Conservation (phyloP, 1,140 invertebrate genomes). For the Apis laboriosa region DNA sequence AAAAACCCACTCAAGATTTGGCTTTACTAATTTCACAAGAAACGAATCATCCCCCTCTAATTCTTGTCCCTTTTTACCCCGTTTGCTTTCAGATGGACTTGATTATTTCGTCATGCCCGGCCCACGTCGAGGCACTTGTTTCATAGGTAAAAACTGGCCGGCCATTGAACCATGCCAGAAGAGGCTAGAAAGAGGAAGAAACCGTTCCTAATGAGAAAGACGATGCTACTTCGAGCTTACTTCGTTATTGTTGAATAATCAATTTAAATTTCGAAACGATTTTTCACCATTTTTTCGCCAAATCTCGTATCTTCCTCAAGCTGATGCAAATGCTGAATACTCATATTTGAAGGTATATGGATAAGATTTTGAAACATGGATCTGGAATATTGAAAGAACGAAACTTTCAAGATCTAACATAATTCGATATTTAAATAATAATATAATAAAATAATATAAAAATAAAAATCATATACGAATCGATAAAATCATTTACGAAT, state of each 20-base stretch:
- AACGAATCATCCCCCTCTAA: background rate
- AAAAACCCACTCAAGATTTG: background rate
- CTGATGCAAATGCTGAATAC: background rate
- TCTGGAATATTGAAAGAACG: too few relatives aligned
- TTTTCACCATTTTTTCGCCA: background rate
- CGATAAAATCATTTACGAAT: too few relatives aligned
- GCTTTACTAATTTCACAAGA: background rate
- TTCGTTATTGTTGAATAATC: background rate
- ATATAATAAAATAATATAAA: too few relatives aligned
- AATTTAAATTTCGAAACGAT: background rate
- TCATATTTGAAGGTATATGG: too few relatives aligned
- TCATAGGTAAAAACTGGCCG: slow-evolving; percentile 25
- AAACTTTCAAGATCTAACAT: too few relatives aligned
- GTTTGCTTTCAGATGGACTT: slow-evolving; percentile 65
- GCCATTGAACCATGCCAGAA: background rate
- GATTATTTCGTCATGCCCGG: slow-evolving; percentile 56
- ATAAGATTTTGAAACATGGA: background rate
- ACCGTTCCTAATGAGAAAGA: background rate
- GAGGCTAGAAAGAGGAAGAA: background rate
- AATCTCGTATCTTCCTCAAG: background rate
- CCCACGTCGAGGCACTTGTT: slow-evolving; percentile 45
- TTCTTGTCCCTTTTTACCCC: slow-evolving; percentile 11
- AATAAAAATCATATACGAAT: too few relatives aligned
- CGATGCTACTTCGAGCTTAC: background rate
- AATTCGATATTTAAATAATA: too few relatives aligned